Percentiles rank a stretch among this genome's conserved stretches.
Conservation (phyloP, 2,797 vertebrate genomes). For the Onychomys arenicola region DNA sequence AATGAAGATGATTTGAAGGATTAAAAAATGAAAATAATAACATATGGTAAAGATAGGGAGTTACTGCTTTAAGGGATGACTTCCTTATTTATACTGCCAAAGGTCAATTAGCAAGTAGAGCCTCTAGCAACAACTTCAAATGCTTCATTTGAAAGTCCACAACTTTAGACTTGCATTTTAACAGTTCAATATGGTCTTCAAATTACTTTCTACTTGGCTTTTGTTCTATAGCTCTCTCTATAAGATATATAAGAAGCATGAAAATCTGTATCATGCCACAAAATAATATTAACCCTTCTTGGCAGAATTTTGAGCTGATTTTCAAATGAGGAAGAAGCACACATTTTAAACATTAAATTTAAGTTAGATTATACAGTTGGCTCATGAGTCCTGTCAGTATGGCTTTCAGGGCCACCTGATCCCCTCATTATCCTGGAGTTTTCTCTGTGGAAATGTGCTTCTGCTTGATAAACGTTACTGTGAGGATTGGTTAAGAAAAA, state of each 20-base stretch:
- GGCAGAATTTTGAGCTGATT: constrained; percentile 29
- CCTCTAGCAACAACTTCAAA: not conserved
- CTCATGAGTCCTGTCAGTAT: constrained; percentile 1
- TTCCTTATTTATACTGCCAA: constrained; percentile 12
- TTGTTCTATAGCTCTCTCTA: not conserved
- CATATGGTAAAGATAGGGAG: not conserved
- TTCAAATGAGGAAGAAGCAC: not conserved
- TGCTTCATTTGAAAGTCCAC: not conserved
- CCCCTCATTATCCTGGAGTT: not conserved
- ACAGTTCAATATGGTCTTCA: not conserved
- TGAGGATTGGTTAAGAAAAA: not conserved
- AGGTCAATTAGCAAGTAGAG: not conserved
- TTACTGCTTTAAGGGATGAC: not conserved
- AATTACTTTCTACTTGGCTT: constrained; percentile 34
- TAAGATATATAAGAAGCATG: not conserved
- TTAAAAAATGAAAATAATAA: not conserved
- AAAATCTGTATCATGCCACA: constrained; percentile 12
- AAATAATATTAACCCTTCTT: constrained; percentile 2
- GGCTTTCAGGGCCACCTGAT: constrained; percentile 37
- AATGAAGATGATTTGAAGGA: not conserved
- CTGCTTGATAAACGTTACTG: not conserved
- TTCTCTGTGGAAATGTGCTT: not conserved
- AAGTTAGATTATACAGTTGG: constrained; percentile 7
- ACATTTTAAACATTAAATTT: constrained; percentile 46
- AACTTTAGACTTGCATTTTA: not conserved